Evolutionary conservation across 2,797 vertebrate species (phyloP), one percentile per base, ranked within the genome.

Genomic region (Chiroxiphia lanceolata): DNA sequence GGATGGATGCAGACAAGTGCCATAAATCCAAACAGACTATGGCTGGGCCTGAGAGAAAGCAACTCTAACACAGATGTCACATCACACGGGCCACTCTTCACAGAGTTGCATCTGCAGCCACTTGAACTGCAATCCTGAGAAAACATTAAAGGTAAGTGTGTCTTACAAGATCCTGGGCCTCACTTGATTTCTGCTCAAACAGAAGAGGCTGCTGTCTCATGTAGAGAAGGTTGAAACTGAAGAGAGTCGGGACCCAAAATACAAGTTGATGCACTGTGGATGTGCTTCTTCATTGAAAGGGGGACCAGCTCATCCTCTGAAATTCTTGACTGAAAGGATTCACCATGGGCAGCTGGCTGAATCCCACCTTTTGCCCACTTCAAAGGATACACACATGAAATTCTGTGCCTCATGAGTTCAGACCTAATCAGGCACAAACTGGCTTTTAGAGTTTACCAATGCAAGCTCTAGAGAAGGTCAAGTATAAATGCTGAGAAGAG

Each of bases 231-330:
- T 11, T 16, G 22, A 78, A 22, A 47, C 2, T 20, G 38, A 64
- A 89, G 51, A 72, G 2, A 83, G 26, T 4, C 53, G 71, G 25
- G 7, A 90, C 13, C 3, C 5, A 3, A 31, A 22, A 74, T 2
- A 2, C 0, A 0, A 60, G 18, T 3, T 33, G 17, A 65, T 17
- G 27, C 10, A 29, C 20, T 61, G 16, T 1, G 2, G 29, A 61
- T 33, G 10, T 23, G 40, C 11, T 44, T 72, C 48, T 68, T 81
- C 31, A 33, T 11, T 6, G 2, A 29, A 34, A 75, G n/a, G 4
- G 5, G 31, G 4, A 83, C 5, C 14, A 50, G 9, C 7, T 68
- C 47, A 80, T 23, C 11, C 19, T 33, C n/a, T 8, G 20, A 56
- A 69, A 80, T 69, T 61, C 67, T 33, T 68, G 18, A 40, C 1